phyloP scores from a whole-genome alignment of 2,888 invertebrate species.

The Tenthredo notha region DNA sequence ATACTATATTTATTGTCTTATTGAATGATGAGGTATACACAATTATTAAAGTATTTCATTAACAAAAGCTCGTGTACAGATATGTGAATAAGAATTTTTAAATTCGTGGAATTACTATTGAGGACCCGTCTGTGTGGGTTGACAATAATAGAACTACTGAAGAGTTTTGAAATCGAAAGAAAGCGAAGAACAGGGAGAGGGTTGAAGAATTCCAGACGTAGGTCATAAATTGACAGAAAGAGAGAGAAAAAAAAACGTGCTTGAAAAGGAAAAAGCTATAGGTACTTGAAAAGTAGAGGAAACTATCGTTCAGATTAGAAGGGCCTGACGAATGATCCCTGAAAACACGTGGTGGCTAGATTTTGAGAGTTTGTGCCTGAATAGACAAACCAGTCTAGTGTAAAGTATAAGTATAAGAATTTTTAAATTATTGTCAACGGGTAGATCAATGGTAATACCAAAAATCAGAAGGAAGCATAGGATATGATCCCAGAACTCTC shows the following conservation, averaged over 20 bases:
- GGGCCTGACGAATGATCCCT: background rate
- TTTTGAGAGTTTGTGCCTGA: background rate
- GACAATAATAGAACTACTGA: background rate
- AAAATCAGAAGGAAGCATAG: background rate
- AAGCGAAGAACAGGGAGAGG: background rate
- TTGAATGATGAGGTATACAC: no score
- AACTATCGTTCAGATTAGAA: background rate
- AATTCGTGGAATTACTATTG: background rate
- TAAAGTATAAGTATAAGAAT: background rate
- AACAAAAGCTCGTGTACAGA: no score
- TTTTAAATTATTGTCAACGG: background rate
- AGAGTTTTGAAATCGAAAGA: background rate
- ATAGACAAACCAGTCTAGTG: background rate
- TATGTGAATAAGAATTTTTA: background rate
- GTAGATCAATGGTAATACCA: background rate
- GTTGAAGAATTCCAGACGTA: background rate
- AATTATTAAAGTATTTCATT: no score
- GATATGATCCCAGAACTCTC: background rate
- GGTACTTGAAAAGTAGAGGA: background rate
- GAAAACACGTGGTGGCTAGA: constrained; percentile 2
- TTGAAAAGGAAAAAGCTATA: background rate
- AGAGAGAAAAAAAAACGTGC: background rate
- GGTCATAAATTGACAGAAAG: background rate
- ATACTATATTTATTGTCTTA: no score
- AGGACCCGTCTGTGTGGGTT: background rate